Base-by-base conservation (phyloP, 1,140 invertebrate species). In the Thaumetopoea pityocampa region DNA sequence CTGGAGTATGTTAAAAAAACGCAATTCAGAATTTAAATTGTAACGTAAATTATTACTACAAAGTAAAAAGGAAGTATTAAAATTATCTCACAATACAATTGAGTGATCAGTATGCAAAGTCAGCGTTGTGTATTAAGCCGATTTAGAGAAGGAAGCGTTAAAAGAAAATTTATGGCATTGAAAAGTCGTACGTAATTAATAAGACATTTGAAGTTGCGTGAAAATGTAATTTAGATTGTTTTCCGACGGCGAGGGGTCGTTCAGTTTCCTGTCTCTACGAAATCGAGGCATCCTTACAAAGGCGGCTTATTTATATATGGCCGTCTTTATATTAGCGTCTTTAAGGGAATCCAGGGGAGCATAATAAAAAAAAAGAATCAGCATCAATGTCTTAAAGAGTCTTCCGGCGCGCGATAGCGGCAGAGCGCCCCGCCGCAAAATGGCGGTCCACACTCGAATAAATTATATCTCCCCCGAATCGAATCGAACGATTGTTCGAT, bases 201-300 rank as follows among this genome's bases (percentile, higher is more conserved):
- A 84, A 84, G 80, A 84, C 78, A 82, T 84, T 82, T 84, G 76
- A 80, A 84, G 80, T 84, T 80, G 80, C 80, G 80, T 83, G 79
- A 81, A 83, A 83, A 83, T 81, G 79, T 83, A 83, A 83, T 83
- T 83, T 83, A 83, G 79, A 83, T 83, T 83, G 79, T 83, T 83
- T 83, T 78, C 62, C 54, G 53, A 53, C 51, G 60, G 51, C 54
- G 70, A 71, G 73, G 52, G 74, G 79, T 65, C 68, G 49, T 49
- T 28, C 26, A 49, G 63, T 57, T 74, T 74, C 78, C 65, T 79
- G 72, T 67, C 65, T 67, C 50, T 49, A 46, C 33, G 26, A 62
- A 65, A 69, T 63, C 58, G 60, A 58, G 51, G 56, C 44, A 48
- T 69, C 62, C 48, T 69, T 53, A 79, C 72, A 83, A 83, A 76